Conservation (phyloP, 2,888 invertebrate genomes). For the Ganaspis brasiliensis region DNA sequence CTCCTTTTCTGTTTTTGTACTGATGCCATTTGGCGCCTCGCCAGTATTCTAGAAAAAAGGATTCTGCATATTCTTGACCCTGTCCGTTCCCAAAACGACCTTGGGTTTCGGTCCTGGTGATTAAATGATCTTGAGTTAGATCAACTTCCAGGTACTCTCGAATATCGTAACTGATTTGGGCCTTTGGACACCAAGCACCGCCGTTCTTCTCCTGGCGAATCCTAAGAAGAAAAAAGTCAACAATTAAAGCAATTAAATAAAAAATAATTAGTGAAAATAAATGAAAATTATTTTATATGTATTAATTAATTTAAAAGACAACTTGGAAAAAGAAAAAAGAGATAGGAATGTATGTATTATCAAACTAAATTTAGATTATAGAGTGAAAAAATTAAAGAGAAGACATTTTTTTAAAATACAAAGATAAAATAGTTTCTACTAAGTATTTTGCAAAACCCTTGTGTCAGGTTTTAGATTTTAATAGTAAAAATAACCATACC, state of each 20-base stretch:
- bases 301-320: too few relatives aligned
- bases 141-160: constrained; percentile 93
- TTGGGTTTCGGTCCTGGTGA: constrained; percentile 93
- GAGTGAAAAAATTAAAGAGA: too few relatives aligned
- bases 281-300: too few relatives aligned
- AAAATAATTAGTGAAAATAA: not conserved
- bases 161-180: constrained; percentile 88
- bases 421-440: too few relatives aligned
- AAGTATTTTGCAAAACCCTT: too few relatives aligned
- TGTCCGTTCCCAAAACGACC: constrained; percentile 95
- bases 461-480: too few relatives aligned
- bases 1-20: constrained; percentile 90
- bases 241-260: not conserved
- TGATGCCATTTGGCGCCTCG: constrained; percentile 88
- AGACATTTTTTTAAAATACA: too few relatives aligned
- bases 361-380: too few relatives aligned
- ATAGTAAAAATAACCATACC: too few relatives aligned
- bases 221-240: constrained; percentile 81
- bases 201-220: constrained; percentile 92
- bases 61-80: constrained; percentile 93
- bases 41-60: constrained; percentile 92
- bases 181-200: constrained; percentile 96
- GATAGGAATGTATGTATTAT: too few relatives aligned
- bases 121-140: constrained; percentile 87
- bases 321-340: too few relatives aligned